phyloP scores from a whole-genome alignment of 2,113 vertebrate species.

The Monopterus albus region DNA sequence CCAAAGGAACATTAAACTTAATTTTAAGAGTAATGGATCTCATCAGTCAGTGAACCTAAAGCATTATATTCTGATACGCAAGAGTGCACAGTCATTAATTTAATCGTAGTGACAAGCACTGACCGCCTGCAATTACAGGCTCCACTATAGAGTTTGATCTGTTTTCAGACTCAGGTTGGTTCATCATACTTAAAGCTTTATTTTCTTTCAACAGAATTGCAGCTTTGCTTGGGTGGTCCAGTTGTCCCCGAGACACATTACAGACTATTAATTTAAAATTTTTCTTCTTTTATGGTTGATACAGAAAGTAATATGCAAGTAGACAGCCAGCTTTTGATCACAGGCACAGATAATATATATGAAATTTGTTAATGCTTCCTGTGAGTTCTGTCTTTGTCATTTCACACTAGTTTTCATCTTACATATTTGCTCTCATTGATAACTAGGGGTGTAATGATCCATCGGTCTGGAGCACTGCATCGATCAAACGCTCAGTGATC shows the following conservation, averaged over 20 bases:
- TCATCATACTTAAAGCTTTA: constrained; percentile 30
- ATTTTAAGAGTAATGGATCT: constrained; percentile 83
- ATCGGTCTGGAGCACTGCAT: no score
- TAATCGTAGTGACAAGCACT: constrained; percentile 55
- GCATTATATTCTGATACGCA: constrained; percentile 71
- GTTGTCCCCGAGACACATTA: neutral
- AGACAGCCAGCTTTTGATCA: constrained; percentile 1
- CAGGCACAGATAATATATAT: constrained; percentile 8
- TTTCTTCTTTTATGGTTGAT: constrained; percentile 5
- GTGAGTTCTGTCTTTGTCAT: constrained; percentile 22
- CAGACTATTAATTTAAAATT: constrained; percentile 3
- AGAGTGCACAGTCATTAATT: constrained; percentile 72
- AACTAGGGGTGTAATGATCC: no score
- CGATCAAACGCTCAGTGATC: no score
- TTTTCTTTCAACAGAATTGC: neutral
- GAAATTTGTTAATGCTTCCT: constrained; percentile 7
- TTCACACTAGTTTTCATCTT: constrained; percentile 47
- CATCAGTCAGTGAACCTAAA: constrained; percentile 83
- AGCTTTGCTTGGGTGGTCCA: constrained; percentile 14
- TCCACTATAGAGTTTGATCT: constrained; percentile 33
- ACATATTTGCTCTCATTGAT: constrained; percentile 38
- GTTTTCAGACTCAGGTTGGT: constrained; percentile 43
- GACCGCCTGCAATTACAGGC: constrained; percentile 60
- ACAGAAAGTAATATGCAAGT: constrained; percentile 17
- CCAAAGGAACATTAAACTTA: constrained; percentile 81